Percentiles rank a stretch among this genome's conserved stretches.
Conservation (phyloP, 2,888 invertebrate genomes). For the Lacanobia wlatinum region DNA sequence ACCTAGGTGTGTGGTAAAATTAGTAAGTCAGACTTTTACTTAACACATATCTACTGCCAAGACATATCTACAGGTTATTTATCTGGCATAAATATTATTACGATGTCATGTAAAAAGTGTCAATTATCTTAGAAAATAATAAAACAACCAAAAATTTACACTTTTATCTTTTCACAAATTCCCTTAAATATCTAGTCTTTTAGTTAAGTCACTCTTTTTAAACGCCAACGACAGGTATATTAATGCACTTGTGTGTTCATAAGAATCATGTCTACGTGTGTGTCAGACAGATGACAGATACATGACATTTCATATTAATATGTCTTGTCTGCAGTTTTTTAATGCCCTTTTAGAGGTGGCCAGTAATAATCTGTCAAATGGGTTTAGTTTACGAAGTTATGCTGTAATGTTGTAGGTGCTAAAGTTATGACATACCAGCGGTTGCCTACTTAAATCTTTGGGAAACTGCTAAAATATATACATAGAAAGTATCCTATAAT, state of each 20-base stretch:
- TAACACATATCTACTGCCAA: neutral
- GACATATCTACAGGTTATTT: too few species aligned
- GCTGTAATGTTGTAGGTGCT: neutral
- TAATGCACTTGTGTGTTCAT: conserved; percentile 12
- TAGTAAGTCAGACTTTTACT: neutral
- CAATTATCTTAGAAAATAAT: neutral
- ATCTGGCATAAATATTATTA: neutral
- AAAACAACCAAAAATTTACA: neutral
- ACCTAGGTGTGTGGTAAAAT: neutral
- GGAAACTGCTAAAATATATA: neutral
- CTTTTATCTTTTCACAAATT: neutral
- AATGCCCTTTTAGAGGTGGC: conserved; percentile 16
- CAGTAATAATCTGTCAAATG: conserved; percentile 13
- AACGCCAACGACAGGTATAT: conserved; percentile 13
- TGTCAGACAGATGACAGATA: conserved; percentile 42
- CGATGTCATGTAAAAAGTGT: neutral
- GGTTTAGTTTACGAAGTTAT: conserved; percentile 8
- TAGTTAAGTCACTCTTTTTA: neutral
- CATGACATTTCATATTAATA: conserved; percentile 48
- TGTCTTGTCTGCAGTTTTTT: conserved; percentile 16
- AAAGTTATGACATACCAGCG: neutral
- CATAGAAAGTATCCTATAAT: neutral
- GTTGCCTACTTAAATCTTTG: neutral
- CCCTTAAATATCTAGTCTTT: neutral
- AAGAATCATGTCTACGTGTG: neutral